phyloP scores from a whole-genome alignment of 2,888 invertebrate genomes.

The Eubasilissa splendida region DNA sequence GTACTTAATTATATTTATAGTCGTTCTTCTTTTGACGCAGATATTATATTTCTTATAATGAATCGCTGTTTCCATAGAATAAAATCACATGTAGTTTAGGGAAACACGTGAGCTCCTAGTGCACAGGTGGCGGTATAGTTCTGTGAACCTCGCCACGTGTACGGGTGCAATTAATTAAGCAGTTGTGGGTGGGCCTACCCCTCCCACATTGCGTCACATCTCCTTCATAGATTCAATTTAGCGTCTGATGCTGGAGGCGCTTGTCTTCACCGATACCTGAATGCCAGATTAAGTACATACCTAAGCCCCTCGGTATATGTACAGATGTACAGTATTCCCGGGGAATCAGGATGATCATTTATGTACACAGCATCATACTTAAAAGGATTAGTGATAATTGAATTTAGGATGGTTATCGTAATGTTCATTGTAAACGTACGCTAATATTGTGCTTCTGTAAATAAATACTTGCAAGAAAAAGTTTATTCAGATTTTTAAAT shows the following conservation, averaged over 20 bases:
- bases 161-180: constrained; percentile 54
- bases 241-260: neutral
- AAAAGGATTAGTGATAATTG: constrained; percentile 32
- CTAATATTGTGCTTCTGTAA: no score
- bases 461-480: no score
- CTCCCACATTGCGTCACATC: constrained; percentile 40
- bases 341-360: neutral
- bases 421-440: neutral
- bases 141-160: constrained; percentile 16
- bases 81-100: neutral
- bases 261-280: constrained; percentile 10
- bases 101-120: neutral
- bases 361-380: neutral
- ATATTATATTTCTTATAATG: no score
- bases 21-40: no score
- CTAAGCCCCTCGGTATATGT: neutral
- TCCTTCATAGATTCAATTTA: constrained; percentile 43
- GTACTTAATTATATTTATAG: no score
- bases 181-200: constrained; percentile 34
- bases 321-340: neutral
- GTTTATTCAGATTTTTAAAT: no score
- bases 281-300: constrained; percentile 9
- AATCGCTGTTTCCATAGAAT: no score
- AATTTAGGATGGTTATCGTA: constrained; percentile 14
- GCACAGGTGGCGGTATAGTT: constrained; percentile 42